phyloP scores from a whole-genome alignment of 2,113 vertebrate species.

The Gasterosteus aculeatus region DNA sequence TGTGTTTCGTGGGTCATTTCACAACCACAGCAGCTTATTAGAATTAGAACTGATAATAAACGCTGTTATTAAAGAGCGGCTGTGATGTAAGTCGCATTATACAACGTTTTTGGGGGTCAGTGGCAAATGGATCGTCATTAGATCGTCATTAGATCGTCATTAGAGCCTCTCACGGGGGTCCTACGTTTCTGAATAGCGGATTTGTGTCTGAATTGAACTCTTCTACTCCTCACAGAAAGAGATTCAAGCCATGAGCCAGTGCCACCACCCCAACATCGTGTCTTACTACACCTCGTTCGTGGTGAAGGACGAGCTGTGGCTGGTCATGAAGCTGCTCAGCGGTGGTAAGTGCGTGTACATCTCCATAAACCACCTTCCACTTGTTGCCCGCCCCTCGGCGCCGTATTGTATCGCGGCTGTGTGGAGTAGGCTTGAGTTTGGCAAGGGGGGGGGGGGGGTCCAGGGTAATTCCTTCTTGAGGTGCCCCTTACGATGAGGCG shows the following conservation, averaged over 20 bases:
- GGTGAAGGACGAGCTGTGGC: conserved; percentile 98
- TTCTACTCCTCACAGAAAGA: conserved; percentile 73
- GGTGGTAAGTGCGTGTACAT: conserved; percentile 83
- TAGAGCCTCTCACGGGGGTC: neutral
- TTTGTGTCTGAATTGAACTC: conserved; percentile 21
- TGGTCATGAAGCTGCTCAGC: conserved; percentile 97
- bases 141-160: neutral
- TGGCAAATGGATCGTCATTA: neutral
- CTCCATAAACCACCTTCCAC: neutral
- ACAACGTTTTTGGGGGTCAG: neutral
- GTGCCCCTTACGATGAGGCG: neutral
- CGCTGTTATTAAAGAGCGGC: neutral
- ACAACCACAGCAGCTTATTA: neutral
- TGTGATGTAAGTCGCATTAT: neutral
- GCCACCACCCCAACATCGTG: conserved; percentile 97
- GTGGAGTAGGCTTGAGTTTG: neutral
- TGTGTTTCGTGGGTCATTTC: neutral
- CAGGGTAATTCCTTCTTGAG: neutral
- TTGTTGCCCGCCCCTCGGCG: neutral
- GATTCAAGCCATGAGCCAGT: conserved; percentile 94
- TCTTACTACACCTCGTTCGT: conserved; percentile 98
- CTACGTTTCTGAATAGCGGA: neutral
- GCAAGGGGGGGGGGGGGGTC: too few relatives aligned
- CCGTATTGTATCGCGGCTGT: neutral
- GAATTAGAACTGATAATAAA: neutral